These are phyloP conservation scores for Mungos mungo DNA, from an alignment of 2,113 vertebrate species.

Conservation along the genomic window DNA sequence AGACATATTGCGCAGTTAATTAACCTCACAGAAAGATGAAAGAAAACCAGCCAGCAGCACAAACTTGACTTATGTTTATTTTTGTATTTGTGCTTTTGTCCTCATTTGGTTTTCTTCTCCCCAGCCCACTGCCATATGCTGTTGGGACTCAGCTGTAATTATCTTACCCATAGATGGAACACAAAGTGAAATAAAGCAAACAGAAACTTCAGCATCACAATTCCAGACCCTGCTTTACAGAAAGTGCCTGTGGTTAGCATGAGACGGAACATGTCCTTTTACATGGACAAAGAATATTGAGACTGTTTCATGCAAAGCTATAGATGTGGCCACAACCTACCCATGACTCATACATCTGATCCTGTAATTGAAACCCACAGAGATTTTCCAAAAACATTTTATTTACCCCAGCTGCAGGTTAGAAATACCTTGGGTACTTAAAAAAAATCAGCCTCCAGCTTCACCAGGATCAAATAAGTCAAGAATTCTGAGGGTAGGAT, in stretches of 20 bases:
- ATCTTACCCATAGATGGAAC: constrained; percentile 43
- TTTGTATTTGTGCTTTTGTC: constrained; percentile 72
- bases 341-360: not conserved
- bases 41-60: constrained; percentile 75
- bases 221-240: not conserved
- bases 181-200: constrained; percentile 57
- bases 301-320: not conserved
- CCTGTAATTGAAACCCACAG: not conserved
- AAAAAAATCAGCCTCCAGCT: not conserved
- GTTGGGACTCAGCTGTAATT: constrained; percentile 70
- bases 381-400: not conserved
- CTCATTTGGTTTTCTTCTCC: constrained; percentile 64
- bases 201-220: not conserved
- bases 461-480: not conserved
- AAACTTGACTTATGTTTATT: constrained; percentile 81
- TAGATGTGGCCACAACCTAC: not conserved
- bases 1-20: constrained; percentile 83
- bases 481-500: not conserved
- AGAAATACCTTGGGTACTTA: not conserved
- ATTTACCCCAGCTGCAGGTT: not conserved
- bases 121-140: constrained; percentile 72
- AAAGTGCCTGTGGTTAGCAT: not conserved
- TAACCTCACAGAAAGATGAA: constrained; percentile 80
- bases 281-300: not conserved
- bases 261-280: not conserved